phyloP scores from a whole-genome alignment of 2,888 invertebrate species.

The Acanthosepion lycidas region DNA sequence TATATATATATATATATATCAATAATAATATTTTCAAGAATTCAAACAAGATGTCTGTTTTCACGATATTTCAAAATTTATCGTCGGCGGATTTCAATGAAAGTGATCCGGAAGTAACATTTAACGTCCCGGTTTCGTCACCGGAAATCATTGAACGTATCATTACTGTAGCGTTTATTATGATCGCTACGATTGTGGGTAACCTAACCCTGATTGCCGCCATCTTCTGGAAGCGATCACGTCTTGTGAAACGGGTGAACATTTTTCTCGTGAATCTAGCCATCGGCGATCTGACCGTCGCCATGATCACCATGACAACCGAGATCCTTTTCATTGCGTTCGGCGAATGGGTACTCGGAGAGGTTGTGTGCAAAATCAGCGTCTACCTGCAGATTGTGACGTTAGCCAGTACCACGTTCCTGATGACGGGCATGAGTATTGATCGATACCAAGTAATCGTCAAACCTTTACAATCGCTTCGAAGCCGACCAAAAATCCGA shows the following conservation, averaged over 20 bases:
- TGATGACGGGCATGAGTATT: conserved; percentile 75
- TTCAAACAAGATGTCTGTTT: background rate
- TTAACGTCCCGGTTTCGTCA: conserved; percentile 53
- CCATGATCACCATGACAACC: conserved; percentile 75
- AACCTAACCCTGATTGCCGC: conserved; percentile 73
- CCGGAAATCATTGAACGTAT: conserved; percentile 56
- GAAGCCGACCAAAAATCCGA: conserved; percentile 67
- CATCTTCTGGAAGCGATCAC: conserved; percentile 69
- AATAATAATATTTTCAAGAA: background rate
- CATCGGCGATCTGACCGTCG: conserved; percentile 75
- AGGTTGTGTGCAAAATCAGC: conserved; percentile 73
- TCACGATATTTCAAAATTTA: background rate
- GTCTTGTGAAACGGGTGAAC: conserved; percentile 73
- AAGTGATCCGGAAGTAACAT: background rate
- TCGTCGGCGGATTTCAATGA: background rate
- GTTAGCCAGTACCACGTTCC: conserved; percentile 74
- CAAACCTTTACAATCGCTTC: conserved; percentile 72
- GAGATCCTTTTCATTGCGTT: conserved; percentile 75
- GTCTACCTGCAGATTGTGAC: conserved; percentile 75
- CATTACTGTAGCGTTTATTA: conserved; percentile 63
- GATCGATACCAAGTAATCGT: conserved; percentile 75
- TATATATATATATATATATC: background rate
- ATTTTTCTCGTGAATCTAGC: conserved; percentile 75
- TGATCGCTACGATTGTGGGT: conserved; percentile 74
- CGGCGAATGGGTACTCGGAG: conserved; percentile 75